Evolutionary conservation across 2,113 vertebrate species (phyloP).

Genomic region (Canis aureus): DNA sequence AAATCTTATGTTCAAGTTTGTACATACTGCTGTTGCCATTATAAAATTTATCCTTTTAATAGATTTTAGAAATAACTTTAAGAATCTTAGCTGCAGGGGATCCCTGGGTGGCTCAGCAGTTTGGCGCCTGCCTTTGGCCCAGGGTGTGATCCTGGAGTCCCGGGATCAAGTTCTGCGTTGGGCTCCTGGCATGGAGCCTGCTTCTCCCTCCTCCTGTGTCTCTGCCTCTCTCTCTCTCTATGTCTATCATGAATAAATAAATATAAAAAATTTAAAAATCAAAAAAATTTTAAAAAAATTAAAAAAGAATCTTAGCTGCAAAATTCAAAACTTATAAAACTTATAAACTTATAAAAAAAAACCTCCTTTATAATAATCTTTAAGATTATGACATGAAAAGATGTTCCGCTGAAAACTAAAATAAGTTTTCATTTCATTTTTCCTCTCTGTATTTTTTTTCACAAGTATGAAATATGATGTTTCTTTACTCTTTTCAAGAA

Average conservation of each 20-base stretch:
- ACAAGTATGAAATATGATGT: neutral
- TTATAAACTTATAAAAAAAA: slow-evolving; percentile 2
- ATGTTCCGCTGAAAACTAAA: slow-evolving; percentile 4
- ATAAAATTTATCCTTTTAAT: slow-evolving; percentile 9
- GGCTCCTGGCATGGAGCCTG: no score
- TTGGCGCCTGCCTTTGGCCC: no score
- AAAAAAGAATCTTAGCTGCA: neutral
- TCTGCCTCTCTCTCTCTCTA: no score
- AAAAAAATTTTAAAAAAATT: no score
- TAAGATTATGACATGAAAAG: slow-evolving; percentile 14
- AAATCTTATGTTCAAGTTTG: neutral
- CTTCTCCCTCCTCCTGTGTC: no score
- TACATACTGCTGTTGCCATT: neutral
- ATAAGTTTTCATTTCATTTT: neutral
- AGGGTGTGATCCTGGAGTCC: no score
- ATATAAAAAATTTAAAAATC: no score
- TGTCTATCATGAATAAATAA: no score
- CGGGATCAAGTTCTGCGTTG: no score
- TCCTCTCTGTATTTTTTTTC: neutral
- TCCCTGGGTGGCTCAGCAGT: no score
- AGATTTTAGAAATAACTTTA: neutral
- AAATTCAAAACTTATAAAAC: no score
- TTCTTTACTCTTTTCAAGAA: neutral
- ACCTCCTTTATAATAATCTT: neutral
- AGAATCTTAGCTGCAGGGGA: neutral